Evolutionary conservation across 2,888 invertebrate species (phyloP).

Genomic region (Antheraea yamamai): DNA sequence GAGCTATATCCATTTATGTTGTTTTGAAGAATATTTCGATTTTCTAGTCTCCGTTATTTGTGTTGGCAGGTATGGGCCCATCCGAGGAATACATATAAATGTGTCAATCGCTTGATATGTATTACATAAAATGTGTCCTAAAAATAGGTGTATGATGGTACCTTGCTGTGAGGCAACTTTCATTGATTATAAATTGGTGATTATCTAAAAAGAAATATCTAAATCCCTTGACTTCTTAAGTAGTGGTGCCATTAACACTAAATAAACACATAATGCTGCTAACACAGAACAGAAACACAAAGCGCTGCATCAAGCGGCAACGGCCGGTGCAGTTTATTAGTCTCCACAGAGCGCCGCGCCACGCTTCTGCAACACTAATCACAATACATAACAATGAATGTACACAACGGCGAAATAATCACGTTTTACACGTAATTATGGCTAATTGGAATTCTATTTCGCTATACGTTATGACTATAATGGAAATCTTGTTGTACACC

Average conservation of each 20-base stretch:
- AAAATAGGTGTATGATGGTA: neutral
- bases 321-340: neutral
- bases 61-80: too few relatives aligned
- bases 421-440: slow-evolving; percentile 6
- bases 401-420: neutral
- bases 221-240: too few relatives aligned
- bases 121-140: neutral
- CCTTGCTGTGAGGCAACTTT: neutral
- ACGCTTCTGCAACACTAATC: neutral
- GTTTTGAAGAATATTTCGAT: too few relatives aligned
- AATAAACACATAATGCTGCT: neutral
- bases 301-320: neutral
- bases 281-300: neutral
- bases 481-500: neutral
- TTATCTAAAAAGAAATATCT: neutral
- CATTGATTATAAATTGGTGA: neutral
- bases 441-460: slow-evolving; percentile 9
- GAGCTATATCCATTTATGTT: too few relatives aligned
- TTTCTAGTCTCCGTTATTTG: too few relatives aligned
- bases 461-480: neutral
- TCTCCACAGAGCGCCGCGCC: neutral
- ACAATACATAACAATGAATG: slow-evolving; percentile 4
- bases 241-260: neutral
- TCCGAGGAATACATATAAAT: too few relatives aligned
- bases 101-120: too few relatives aligned